Base-by-base conservation (phyloP, 2,113 vertebrate genomes). In the Brachypodius melanocephalos region DNA sequence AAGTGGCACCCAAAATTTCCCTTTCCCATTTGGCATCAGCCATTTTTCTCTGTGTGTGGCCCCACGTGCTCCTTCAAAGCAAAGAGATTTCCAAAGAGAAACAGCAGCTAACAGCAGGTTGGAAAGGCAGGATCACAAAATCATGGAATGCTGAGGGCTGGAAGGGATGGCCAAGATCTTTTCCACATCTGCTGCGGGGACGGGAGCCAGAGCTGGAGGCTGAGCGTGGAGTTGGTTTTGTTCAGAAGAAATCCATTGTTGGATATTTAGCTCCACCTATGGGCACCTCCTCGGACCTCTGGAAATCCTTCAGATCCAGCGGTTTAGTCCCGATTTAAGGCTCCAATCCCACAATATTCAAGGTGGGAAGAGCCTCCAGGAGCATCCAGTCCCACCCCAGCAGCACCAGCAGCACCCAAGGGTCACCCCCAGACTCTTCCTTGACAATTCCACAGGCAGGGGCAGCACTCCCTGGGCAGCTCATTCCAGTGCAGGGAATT, bases 241-340 rank as follows among this genome's bases (percentile, higher is more conserved):
- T 7, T 29, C 38, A 7, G 54, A 74, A 48, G 17, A n/a, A 68
- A 32, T 0, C 21, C 36, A 88, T 79, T 46, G 66, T 3, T 95
- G 93, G 93, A 18, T 63, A 18, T 96, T 93, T 76, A 83, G 96
- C 96, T 95, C 96, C 96, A 95, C 74, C 96, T 97, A 91, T 3
- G 74, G 96, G 89, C 71, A 85, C 49, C 62, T 85, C 46, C 68
- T 66, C 0, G 1, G 4, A 61, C 36, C 75, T 84, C 75, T 32
- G 46, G 3, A 29, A 40, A 34, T 42, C 19, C 26, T 0, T 4
- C 18, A 6, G 3, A 26, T 28, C 1, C 17, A 45, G 42, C 6
- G 2, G 7, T 12, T 25, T 1, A 36, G 2, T 43, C 45, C 14
- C 0, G 3, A 2, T 63, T 36, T 5, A 42, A 48, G 29, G 31